Evolutionary conservation across 2,113 vertebrate genomes (phyloP), one percentile per base, ranked within the genome.

Genomic region (Otolemur garnettii): DNA sequence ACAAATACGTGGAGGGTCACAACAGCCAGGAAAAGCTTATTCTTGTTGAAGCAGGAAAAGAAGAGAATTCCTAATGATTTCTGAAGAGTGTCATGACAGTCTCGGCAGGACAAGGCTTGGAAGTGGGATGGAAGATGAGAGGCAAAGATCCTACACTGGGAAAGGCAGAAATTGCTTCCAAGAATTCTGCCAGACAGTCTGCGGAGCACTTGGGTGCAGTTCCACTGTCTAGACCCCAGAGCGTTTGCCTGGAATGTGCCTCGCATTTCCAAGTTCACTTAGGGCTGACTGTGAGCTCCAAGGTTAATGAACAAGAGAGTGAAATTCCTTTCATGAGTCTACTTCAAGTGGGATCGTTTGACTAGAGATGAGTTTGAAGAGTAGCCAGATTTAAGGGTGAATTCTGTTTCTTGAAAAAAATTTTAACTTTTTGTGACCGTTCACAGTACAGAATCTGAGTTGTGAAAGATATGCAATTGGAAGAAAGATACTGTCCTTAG

Each of bases 341-440:
- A 55, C 11, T 72, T 60, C 38, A 90, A 81, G n/a, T 28, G 83
- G 45, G 71, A 72, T 92, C 77, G 57, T 9, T 15, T 69, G 55
- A 77, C 42, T 69, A 9, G 18, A 96, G 53, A 87, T 59, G 64
- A 80, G 11, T 90, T 53, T 62, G 69, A 84, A 69, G 38, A 74
- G 55, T 19, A 77, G 53, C 72, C 53, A 62, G 38, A 38, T 24
- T 72, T 78, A 45, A 91, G 75, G 60, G n/a, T 60, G 50, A 94
- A 80, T n/a, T 92, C 75, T 71, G 11, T 75, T 93, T 90, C 42
- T 53, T 72, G 72, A 81, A 69, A 22, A 90, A 91, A 77, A 75
- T 45, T 11, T 83, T 88, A 90, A 33, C 15, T 38, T 66, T 72
- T 74, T 59, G 22, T 93, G 50, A 81, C 24, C 22, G 85, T 94